Percentiles rank a stretch among this genome's conserved stretches.
Conservation (phyloP, 2,113 vertebrate genomes). For the western clawed frog (Xenopus tropicalis) region UCB_Xtro_10.0 CM004446.2:122902001-122902500, state of each 20-base stretch:
- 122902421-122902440: slow-evolving; percentile 20
- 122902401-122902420: neutral
- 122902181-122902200: slow-evolving; percentile 9
- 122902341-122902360: neutral
- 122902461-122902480: slow-evolving; percentile 14
- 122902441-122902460: slow-evolving; percentile 34
- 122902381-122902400: neutral
- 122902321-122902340: neutral
- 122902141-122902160: slow-evolving; percentile 30
- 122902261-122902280: slow-evolving; percentile 25
- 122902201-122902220: slow-evolving; percentile 27
- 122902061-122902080: neutral
- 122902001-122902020: no score
- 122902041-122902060: no score
- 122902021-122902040: no score
- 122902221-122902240: slow-evolving; percentile 30
- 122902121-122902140: slow-evolving; percentile 31
- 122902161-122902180: slow-evolving; percentile 26
- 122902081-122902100: neutral
- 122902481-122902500: neutral
- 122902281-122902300: slow-evolving; percentile 10
- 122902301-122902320: slow-evolving; percentile 11
- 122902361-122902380: neutral
- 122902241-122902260: slow-evolving; percentile 3
- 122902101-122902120: slow-evolving; percentile 29